Percentiles rank a stretch among this genome's conserved stretches.
phyloP scores from a whole-genome alignment of 2,888 invertebrate genomes.

The Papilio elwesi region DNA sequence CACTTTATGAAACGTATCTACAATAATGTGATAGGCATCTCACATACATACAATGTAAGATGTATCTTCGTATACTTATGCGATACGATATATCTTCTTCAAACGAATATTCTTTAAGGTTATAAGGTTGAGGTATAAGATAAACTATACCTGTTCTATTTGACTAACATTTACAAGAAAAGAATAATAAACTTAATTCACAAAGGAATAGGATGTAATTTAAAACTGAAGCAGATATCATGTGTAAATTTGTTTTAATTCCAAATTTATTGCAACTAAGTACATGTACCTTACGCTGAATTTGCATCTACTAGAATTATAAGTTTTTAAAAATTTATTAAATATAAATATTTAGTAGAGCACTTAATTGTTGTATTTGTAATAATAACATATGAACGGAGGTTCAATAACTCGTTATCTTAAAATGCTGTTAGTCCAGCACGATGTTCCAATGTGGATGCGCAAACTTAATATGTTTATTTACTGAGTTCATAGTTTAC shows the following conservation, averaged over 20 bases:
- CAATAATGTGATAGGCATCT: too few relatives aligned
- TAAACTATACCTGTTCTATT: neutral
- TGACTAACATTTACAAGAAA: constrained; percentile 1
- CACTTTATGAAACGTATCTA: too few relatives aligned
- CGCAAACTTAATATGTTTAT: neutral
- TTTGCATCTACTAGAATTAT: neutral
- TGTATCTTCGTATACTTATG: too few relatives aligned
- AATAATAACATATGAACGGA: constrained; percentile 9
- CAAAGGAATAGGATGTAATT: constrained; percentile 31
- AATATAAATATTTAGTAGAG: neutral
- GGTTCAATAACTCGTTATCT: constrained; percentile 25
- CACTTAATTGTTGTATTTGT: constrained; percentile 5
- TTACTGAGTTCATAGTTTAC: neutral
- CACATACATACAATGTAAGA: neutral
- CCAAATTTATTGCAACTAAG: constrained; percentile 4
- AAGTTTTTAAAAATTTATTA: neutral
- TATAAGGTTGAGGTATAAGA: neutral
- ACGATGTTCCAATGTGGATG: neutral
- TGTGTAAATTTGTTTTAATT: constrained; percentile 9
- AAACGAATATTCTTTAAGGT: too few relatives aligned
- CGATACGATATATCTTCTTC: too few relatives aligned
- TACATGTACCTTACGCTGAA: neutral
- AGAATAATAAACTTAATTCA: neutral
- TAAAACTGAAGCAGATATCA: constrained; percentile 23
- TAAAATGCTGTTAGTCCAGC: neutral